Conservation (phyloP, 2,797 vertebrate species). For the Pelobates cultripes region DNA sequence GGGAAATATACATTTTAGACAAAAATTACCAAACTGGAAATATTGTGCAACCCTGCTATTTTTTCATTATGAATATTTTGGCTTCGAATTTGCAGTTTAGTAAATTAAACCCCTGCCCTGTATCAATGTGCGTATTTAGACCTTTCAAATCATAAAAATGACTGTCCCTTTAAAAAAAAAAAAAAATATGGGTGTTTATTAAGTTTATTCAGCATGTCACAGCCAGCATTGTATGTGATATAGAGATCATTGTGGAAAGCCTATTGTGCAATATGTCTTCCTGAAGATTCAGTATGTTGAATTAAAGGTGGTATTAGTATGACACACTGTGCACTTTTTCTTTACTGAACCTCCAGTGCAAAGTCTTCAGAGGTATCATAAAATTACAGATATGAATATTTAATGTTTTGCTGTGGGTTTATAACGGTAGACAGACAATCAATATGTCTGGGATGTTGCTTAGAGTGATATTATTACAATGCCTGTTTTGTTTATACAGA, state of each 20-base stretch:
- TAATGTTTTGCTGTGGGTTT: background rate
- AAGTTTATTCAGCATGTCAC: background rate
- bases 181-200: background rate
- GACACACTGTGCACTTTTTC: background rate
- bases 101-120: too few species aligned
- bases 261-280: background rate
- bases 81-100: too few species aligned
- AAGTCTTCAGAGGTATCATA: conserved; percentile 13
- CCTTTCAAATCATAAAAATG: too few species aligned
- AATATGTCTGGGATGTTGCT: conserved; percentile 12
- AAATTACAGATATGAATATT: conserved; percentile 6
- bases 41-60: too few species aligned
- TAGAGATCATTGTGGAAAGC: background rate
- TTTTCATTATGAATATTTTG: too few species aligned
- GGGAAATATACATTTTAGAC: too few species aligned
- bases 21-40: too few species aligned
- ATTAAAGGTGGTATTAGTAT: background rate
- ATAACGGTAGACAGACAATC: background rate
- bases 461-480: conserved; percentile 35
- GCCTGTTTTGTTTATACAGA: conserved; percentile 44
- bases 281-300: background rate
- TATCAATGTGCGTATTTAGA: too few species aligned
- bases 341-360: background rate
- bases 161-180: background rate
- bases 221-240: background rate